Conservation (phyloP, 2,888 invertebrate species). For the Monochamus alternatus region DNA sequence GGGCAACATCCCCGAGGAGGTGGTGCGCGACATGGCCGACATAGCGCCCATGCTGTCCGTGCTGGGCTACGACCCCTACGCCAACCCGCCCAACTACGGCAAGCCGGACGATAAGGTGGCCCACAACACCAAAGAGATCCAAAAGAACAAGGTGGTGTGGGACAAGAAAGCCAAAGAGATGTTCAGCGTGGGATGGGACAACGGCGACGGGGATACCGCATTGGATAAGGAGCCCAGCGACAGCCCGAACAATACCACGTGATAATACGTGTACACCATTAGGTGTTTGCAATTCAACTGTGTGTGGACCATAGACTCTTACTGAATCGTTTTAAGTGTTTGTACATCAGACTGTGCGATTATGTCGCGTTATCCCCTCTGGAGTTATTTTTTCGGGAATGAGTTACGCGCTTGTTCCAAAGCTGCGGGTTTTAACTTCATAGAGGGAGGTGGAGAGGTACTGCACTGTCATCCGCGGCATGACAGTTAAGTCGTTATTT, state of each 20-base stretch:
- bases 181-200: constrained; percentile 63
- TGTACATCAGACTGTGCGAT: constrained; percentile 19
- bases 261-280: constrained; percentile 62
- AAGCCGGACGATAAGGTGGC: constrained; percentile 85
- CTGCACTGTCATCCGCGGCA: too few species aligned
- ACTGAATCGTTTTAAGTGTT: constrained; percentile 29
- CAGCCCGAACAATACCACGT: constrained; percentile 65
- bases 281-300: constrained; percentile 60
- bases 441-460: too few species aligned
- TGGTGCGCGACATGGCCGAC: constrained; percentile 92
- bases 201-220: constrained; percentile 60
- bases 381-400: not conserved
- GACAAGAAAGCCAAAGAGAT: constrained; percentile 70
- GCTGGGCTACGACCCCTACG: constrained; percentile 95
- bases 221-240: constrained; percentile 67
- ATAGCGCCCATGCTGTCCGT: constrained; percentile 96
- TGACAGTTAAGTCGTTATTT: too few species aligned
- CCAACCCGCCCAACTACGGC: constrained; percentile 97
- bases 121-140: constrained; percentile 75
- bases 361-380: not conserved
- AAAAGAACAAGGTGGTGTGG: constrained; percentile 67
- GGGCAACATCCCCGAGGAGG: constrained; percentile 91
- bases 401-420: constrained; percentile 8
- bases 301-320: constrained; percentile 56
- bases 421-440: not conserved